Evolutionary conservation across 2,113 vertebrate genomes (phyloP), one percentile per base, ranked within the genome.

Genomic region (Zosterops borbonicus): DNA sequence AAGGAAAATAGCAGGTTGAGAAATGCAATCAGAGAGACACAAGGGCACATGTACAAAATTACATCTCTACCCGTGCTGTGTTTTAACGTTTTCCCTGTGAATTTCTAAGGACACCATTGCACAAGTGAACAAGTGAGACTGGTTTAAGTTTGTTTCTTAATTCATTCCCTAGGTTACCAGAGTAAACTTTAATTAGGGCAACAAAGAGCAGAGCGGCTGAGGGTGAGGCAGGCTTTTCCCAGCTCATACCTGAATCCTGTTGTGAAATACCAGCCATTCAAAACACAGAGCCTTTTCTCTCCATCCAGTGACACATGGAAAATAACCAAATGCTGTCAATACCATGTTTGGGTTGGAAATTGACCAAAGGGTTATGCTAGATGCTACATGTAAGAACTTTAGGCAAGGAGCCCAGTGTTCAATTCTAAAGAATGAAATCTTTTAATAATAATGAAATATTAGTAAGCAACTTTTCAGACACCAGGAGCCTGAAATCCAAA

Each of bases 1-100:
- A 64, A 92, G 65, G 60, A 87, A 83, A 81, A 67, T 5, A 59
- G 27, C 17, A 18, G 4, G 1, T 0, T 12, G 33, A 59, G 39
- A 89, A 96, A 69, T n/a, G 59, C 35, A 21, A 9, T 62, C 21
- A 7, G 84, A 6, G 11, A 50, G 53, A 58, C 28, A 50, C 8
- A 18, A 50, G 59, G 47, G 8, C 0, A 0, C n/a, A n/a, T 5
- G 19, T 25, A 24, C 35, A 78, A 75, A 93, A 89, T 85, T 55
- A 17, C n/a, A 5, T 44, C 33, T 70, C 27, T 27, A 21, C 15
- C 0, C 0, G 0, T 9, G 7, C 33, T 0, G 0, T 13, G 7
- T 29, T 91, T 89, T 42, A 78, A 65, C 41, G 9, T 56, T 81
- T 93, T 91, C 42, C 21, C 23, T 5, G 9, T 44, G 83, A 83